phyloP scores from a whole-genome alignment of 37 sponge, comb jelly and placozoan species.

The Haliclona indistincta region DNA sequence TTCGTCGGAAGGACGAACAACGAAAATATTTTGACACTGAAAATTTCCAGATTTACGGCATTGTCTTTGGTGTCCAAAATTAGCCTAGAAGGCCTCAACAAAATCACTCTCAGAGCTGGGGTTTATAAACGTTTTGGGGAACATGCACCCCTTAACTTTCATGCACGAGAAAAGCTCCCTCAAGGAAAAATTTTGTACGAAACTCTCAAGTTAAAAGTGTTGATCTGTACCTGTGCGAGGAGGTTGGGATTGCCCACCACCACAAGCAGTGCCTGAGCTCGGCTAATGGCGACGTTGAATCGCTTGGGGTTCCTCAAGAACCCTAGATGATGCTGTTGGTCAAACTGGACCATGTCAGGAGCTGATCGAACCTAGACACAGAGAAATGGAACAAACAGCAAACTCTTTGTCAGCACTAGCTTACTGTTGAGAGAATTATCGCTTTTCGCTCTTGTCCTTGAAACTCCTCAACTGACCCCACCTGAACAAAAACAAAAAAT shows the following conservation, averaged over 20 bases:
- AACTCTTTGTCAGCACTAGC: slow-evolving; percentile 8
- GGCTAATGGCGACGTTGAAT: slow-evolving; percentile 85
- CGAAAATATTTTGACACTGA: too few species aligned
- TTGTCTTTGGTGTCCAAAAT: too few species aligned
- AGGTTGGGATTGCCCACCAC: slow-evolving; percentile 76
- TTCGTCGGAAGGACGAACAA: too few species aligned
- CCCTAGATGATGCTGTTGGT: slow-evolving; percentile 52
- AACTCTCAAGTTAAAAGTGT: neutral
- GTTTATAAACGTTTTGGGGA: neutral
- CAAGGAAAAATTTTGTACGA: too few species aligned
- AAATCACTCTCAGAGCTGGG: too few species aligned
- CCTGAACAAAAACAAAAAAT: slow-evolving; percentile 25
- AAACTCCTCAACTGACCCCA: slow-evolving; percentile 86
- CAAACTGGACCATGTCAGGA: slow-evolving; percentile 16
- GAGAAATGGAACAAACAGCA: neutral
- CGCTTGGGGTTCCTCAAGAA: slow-evolving; percentile 76
- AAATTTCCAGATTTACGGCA: too few species aligned
- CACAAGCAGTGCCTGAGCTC: slow-evolving; percentile 70
- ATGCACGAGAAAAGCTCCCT: too few species aligned
- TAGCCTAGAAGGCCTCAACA: too few species aligned
- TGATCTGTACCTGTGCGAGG: slow-evolving; percentile 29
- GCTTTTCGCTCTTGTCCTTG: slow-evolving; percentile 79
- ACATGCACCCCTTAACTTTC: too few species aligned
- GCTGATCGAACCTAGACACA: slow-evolving; percentile 51
- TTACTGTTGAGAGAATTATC: slow-evolving; percentile 81